These are phyloP conservation scores for Lytechinus variegatus DNA, from an alignment of 35 echinoderm and acorn worm species.

Conservation along the genomic window DNA sequence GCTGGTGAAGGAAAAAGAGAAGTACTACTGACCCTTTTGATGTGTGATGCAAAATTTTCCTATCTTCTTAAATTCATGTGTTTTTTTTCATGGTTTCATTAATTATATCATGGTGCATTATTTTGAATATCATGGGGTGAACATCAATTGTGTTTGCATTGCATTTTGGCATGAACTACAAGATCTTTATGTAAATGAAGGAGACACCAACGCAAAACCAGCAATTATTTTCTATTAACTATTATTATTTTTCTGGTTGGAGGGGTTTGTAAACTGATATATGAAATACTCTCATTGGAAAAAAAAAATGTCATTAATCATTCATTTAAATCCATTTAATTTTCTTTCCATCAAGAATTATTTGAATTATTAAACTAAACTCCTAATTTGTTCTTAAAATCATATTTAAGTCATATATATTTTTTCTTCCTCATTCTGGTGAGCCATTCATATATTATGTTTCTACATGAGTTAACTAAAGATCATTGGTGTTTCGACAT, in stretches of 20 bases:
- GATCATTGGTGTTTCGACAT: no score
- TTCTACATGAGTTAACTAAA: no score
- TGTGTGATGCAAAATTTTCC: neutral
- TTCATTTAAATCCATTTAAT: neutral
- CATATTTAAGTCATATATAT: no score
- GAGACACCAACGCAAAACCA: neutral
- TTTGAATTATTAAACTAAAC: no score
- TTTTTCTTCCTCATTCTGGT: no score
- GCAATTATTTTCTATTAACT: neutral
- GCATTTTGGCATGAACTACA: neutral
- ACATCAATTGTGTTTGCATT: neutral
- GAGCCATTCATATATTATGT: no score
- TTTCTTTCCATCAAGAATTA: neutral
- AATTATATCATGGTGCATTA: neutral
- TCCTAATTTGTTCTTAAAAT: no score
- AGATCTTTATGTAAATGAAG: neutral
- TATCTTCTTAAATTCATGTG: neutral
- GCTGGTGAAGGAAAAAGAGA: neutral
- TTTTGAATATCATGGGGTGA: neutral
- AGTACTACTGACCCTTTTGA: neutral
- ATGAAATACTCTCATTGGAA: neutral
- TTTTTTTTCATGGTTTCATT: neutral
- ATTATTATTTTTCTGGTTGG: neutral
- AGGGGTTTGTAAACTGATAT: neutral
- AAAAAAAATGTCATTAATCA: neutral